Percentiles rank a stretch among this genome's conserved stretches.
Evolutionary conservation across 2,113 vertebrate species (phyloP).

Genomic region (Colossoma macropomum): DNA sequence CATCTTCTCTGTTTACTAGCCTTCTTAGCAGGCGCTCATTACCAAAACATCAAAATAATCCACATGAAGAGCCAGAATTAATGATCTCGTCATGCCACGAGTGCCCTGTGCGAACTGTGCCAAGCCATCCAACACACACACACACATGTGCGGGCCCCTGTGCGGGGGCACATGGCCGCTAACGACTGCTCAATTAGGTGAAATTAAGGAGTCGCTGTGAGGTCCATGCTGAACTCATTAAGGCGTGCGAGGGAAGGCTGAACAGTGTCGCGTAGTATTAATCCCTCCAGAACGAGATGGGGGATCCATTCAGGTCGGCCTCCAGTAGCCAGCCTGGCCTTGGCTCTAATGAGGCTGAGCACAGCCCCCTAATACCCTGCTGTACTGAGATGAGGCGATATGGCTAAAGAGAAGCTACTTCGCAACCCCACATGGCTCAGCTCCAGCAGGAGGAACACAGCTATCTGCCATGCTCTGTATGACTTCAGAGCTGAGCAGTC

Average conservation of each 20-base stretch:
- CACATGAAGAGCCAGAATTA: slow-evolving; percentile 73
- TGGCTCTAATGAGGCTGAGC: slow-evolving; percentile 59
- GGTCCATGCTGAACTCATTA: slow-evolving; percentile 78
- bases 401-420: slow-evolving; percentile 11
- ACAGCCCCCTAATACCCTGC: slow-evolving; percentile 32
- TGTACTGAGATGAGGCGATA: slow-evolving; percentile 44
- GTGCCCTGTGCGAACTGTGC: slow-evolving; percentile 58
- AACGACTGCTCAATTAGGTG: slow-evolving; percentile 78
- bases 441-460: slow-evolving; percentile 1
- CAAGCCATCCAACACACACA: slow-evolving; percentile 63
- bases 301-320: slow-evolving; percentile 58
- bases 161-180: slow-evolving; percentile 70
- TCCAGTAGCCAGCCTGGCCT: slow-evolving; percentile 50
- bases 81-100: slow-evolving; percentile 73
- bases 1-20: slow-evolving; percentile 69
- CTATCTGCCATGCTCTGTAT: background rate
- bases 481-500: background rate
- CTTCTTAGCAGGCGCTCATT: slow-evolving; percentile 75
- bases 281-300: slow-evolving; percentile 64
- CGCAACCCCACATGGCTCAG: slow-evolving; percentile 28
- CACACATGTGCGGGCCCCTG: slow-evolving; percentile 33
- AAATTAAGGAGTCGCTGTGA: slow-evolving; percentile 76
- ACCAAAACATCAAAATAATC: slow-evolving; percentile 80
- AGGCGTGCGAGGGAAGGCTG: slow-evolving; percentile 63
- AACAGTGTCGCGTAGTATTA: slow-evolving; percentile 66